Base-by-base conservation (phyloP, 1,140 invertebrate genomes). In the Musca vetustissima region DNA sequence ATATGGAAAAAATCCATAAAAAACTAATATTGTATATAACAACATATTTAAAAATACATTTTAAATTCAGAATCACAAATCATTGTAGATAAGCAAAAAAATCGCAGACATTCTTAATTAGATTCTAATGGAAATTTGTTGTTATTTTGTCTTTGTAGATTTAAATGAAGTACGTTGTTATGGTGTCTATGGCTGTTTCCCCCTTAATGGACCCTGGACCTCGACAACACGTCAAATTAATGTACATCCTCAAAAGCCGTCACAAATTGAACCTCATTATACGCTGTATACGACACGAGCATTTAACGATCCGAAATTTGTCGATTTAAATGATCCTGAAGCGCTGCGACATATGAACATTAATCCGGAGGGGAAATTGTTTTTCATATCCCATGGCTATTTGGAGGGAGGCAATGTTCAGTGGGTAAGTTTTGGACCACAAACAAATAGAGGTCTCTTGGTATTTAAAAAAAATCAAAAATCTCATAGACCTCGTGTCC, bases 301-400 rank as follows among this genome's bases (percentile, higher is more conserved):
- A 55, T 73, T 83, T 61, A 84, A 86, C 7, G 83, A 86, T 67
- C 86, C 87, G 0, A 84, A 88, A 67, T 83, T 87, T 19, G 77
- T 93, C 15, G 84, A 89, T 71, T 86, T 92, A 28, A 88, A 91
- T 71, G 84, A 89, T 71, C 85, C 83, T 4, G 85, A 88, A 6
- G 87, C 86, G 21, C 87, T 92, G 25, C 82, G 74, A 21, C 80
- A 83, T 48, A 84, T 89, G 15, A 87, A 87, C 49, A 83, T 93
- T 1, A 86, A 88, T 75, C 83, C 86, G 1, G 76, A 82, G 4
- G 87, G 86, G 17, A 89, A 88, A 24, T 86, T 92, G 48, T 94
- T 89, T 74, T 86, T 95, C 68, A 88, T 96, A 36, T 87, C 90
- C 11, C 94, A 96, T 74, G 94, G 94, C 8, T 96, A 93, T 76